Evolutionary conservation across 2,113 vertebrate species (phyloP), one percentile per base, ranked within the genome.

Genomic region (Uria lomvia): DNA sequence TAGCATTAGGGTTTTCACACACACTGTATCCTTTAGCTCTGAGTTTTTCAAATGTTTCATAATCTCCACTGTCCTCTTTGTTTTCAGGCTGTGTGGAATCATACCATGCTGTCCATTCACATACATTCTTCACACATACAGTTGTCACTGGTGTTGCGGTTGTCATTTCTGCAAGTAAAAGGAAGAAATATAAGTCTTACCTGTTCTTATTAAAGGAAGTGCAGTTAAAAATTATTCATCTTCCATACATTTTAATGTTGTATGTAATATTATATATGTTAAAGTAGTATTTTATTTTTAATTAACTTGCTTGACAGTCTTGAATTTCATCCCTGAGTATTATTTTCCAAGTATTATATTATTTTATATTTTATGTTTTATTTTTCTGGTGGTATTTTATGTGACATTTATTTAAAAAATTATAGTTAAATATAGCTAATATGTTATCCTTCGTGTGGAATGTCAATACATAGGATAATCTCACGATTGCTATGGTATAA

Each of bases 31-130:
- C 98, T 18, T 53, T 88, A 3, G 23, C 4, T 76, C n/a, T 95
- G 55, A 98, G 90, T 8, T 40, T 94, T 22, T 53, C 60, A 6
- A 98, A 83, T 1, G 96, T 98, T 96, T 98, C 98, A 9, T 98
- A 73, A 62, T 98, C 98, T 19, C 98, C 98, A 0, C 96, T 90
- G 1, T 74, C 71, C 5, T 34, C 6, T 9, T 34, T 75, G 0
- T 49, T 21, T 50, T 65, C 89, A 2, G 98, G 98, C 20, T 47
- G 55, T n/a, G 47, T 77, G 7, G 60, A 19, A 18, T 98, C 97
- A 5, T 94, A 97, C 98, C 98, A 98, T 34, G 45, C 34, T 3
- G 98, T 98, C 98, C 98, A 98, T 2, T 0, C 11, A 70, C 98
- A 98, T 22, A 71, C 19, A 2, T 96, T 55, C 4, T 42, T 93